These are phyloP conservation scores for Hemitrygon akajei DNA, from an alignment of 2,797 vertebrate species.

Conservation along the genomic window DNA sequence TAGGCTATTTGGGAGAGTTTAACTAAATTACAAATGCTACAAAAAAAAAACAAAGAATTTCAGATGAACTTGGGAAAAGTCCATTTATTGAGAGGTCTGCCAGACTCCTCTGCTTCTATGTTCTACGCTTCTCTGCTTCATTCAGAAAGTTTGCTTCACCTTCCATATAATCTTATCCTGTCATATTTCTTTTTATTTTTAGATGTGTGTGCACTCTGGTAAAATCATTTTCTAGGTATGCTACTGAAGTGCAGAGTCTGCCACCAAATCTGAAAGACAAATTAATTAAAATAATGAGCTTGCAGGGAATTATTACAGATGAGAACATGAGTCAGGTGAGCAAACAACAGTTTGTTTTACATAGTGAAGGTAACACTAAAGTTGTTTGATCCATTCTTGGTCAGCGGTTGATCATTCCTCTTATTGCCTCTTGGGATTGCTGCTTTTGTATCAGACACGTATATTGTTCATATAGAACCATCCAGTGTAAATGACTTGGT, in stretches of 20 bases:
- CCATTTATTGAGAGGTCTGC: no score
- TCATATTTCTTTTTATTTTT: constrained; percentile 39
- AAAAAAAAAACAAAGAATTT: no score
- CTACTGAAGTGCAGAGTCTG: constrained; percentile 62
- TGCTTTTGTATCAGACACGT: no score
- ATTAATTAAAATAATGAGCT: constrained; percentile 67
- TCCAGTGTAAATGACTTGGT: not conserved
- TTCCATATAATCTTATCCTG: not conserved
- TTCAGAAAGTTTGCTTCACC: not conserved
- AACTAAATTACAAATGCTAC: no score
- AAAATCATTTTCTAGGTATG: constrained; percentile 60
- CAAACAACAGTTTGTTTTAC: not conserved
- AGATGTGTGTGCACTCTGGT: constrained; percentile 65
- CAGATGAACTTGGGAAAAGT: no score
- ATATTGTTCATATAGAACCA: not conserved
- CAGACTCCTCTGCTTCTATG: no score
- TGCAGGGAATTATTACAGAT: constrained; percentile 66
- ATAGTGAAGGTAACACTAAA: not conserved
- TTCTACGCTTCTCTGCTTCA: not conserved
- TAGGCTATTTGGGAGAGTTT: no score
- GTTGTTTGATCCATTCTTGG: not conserved
- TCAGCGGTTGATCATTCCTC: not conserved
- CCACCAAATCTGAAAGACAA: constrained; percentile 72
- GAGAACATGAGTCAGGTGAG: constrained; percentile 73
- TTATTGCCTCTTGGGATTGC: not conserved